These are phyloP conservation scores for Tridacna crocea DNA, from an alignment of 2,888 invertebrate genomes.

Conservation along the genomic window DNA sequence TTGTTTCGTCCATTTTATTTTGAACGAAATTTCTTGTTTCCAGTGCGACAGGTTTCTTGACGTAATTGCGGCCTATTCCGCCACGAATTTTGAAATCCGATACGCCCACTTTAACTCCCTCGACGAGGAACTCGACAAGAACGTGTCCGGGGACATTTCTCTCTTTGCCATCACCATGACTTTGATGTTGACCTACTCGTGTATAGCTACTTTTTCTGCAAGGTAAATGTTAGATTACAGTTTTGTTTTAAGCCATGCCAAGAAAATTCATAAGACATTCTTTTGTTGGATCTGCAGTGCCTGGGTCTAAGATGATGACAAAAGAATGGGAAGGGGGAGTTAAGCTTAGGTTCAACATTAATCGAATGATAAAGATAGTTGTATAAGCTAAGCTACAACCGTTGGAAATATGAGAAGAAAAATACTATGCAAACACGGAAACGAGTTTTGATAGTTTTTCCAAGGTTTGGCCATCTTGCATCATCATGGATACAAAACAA, in stretches of 20 bases:
- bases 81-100: slow-evolving; percentile 38
- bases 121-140: slow-evolving; percentile 53
- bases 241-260: too few relatives aligned
- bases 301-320: not conserved
- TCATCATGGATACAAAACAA: too few relatives aligned
- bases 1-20: too few relatives aligned
- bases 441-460: too few relatives aligned
- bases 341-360: not conserved
- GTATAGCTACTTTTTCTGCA: slow-evolving; percentile 41
- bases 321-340: not conserved
- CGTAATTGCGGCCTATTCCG: slow-evolving; percentile 10
- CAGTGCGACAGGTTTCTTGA: slow-evolving; percentile 15
- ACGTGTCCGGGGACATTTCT: slow-evolving; percentile 51
- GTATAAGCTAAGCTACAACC: too few relatives aligned
- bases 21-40: not conserved
- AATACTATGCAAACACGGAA: too few relatives aligned
- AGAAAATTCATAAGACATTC: not conserved
- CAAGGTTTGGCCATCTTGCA: too few relatives aligned
- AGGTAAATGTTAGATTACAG: slow-evolving; percentile 11
- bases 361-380: not conserved
- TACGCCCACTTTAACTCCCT: slow-evolving; percentile 49
- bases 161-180: slow-evolving; percentile 58
- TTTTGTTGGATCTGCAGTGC: not conserved
- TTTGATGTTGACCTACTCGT: slow-evolving; percentile 60
- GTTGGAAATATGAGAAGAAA: too few relatives aligned